These are phyloP conservation scores for Harpalus rufipes DNA, from an alignment of 2,888 invertebrate genomes.

Conservation along the genomic window DNA sequence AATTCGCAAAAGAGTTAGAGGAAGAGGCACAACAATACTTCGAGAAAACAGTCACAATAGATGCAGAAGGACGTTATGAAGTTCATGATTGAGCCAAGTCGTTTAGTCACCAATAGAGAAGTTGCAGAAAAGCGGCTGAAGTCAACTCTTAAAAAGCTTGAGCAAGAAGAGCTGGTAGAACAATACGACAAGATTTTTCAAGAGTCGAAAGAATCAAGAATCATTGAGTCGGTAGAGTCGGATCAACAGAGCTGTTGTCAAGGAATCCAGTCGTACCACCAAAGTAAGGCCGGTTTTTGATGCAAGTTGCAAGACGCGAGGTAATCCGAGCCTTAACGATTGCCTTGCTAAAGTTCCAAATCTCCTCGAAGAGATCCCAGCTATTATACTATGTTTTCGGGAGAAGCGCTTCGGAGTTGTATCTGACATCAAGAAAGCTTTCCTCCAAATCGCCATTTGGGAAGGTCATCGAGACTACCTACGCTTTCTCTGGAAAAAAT, in stretches of 20 bases:
- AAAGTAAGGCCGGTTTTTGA: neutral
- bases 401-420: neutral
- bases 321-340: neutral
- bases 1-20: neutral
- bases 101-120: no score
- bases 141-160: neutral
- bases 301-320: no score
- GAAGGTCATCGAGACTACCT: no score
- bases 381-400: neutral
- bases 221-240: neutral
- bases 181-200: neutral
- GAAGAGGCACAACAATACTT: neutral
- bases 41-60: neutral
- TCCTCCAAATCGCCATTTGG: no score
- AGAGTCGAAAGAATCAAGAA: neutral
- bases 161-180: neutral
- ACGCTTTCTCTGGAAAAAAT: no score
- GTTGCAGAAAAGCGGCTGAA: neutral
- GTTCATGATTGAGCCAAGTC: neutral
- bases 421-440: neutral
- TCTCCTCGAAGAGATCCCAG: neutral
- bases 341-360: neutral
- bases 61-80: conserved; percentile 7
- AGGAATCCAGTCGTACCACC: neutral
- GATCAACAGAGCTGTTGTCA: neutral